Percentiles rank a stretch among this genome's conserved stretches.
phyloP scores from a whole-genome alignment of 2,888 invertebrate species.

The Dendrolimus houi region DNA sequence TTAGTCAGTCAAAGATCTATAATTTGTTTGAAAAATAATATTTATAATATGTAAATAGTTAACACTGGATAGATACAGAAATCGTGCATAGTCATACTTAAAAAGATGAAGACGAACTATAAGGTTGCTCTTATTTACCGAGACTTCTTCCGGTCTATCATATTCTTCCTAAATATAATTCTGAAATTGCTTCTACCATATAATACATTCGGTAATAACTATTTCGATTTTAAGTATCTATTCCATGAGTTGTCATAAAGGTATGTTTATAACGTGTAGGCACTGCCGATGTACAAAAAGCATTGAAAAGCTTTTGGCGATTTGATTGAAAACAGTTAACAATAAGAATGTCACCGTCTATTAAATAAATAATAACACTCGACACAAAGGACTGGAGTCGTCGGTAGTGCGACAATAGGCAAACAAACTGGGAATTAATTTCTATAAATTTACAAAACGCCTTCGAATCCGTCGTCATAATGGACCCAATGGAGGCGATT shows the following conservation, averaged over 20 bases:
- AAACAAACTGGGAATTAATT: slow-evolving; percentile 72
- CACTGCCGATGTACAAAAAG: slow-evolving; percentile 9
- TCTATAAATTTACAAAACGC: slow-evolving; percentile 68
- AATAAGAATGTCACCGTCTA: slow-evolving; percentile 56
- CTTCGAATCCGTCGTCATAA: slow-evolving; percentile 49
- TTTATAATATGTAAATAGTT: no score
- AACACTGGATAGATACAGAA: no score
- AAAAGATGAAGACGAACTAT: no score
- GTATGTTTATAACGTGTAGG: slow-evolving; percentile 1
- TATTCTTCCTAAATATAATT: no score
- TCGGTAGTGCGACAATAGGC: slow-evolving; percentile 61
- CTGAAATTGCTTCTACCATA: no score
- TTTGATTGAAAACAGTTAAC: slow-evolving; percentile 50
- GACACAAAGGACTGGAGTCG: slow-evolving; percentile 46
- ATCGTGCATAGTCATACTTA: no score
- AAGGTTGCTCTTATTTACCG: no score
- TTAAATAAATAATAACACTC: slow-evolving; percentile 68
- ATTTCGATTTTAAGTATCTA: no score
- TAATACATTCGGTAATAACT: no score
- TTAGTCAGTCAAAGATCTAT: no score
- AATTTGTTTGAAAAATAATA: no score
- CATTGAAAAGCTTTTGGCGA: slow-evolving; percentile 35
- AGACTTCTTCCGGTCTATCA: no score
- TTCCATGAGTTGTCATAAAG: neutral
- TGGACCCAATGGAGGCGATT: slow-evolving; percentile 42